Percentiles rank a stretch among this genome's conserved stretches.
Evolutionary conservation across 2,797 vertebrate species (phyloP).

Genomic region (Lateolabrax maculatus): DNA sequence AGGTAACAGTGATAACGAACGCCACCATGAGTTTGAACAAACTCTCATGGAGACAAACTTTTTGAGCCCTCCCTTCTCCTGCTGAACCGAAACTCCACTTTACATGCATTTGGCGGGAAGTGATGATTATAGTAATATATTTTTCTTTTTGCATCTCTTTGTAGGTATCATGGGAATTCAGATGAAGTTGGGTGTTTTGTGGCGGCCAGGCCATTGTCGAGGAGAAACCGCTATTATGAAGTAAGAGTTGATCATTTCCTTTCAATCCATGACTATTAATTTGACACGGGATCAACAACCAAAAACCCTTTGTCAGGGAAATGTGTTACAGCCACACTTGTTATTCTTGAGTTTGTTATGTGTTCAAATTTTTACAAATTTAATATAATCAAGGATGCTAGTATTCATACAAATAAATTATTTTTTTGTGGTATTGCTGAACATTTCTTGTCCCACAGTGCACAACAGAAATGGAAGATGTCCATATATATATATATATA

Average conservation of each 20-base stretch:
- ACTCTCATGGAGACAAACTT: background rate
- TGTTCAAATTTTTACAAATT: background rate
- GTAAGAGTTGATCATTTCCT: conserved; percentile 79
- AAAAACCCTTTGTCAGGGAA: background rate
- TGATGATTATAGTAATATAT: background rate
- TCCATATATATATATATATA: background rate
- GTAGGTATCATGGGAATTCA: conserved; percentile 95
- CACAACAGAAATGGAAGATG: background rate
- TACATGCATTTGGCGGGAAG: background rate
- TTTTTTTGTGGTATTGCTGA: background rate
- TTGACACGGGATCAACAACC: background rate
- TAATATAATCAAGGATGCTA: background rate
- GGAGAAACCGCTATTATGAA: conserved; percentile 97
- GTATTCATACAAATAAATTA: background rate
- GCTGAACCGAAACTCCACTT: conserved; percentile 1
- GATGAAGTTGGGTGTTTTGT: conserved; percentile 98
- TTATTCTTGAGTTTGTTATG: background rate
- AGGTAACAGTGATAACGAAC: conserved; percentile 81
- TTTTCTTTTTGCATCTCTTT: conserved; percentile 28
- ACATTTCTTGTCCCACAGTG: background rate
- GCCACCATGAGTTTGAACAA: background rate
- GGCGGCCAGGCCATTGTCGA: conserved; percentile 91
- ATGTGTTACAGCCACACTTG: background rate
- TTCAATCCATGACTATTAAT: background rate
- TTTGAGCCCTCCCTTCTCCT: background rate